These are phyloP conservation scores for Esox niger DNA, from an alignment of 2,113 vertebrate genomes.

Conservation along the genomic window DNA sequence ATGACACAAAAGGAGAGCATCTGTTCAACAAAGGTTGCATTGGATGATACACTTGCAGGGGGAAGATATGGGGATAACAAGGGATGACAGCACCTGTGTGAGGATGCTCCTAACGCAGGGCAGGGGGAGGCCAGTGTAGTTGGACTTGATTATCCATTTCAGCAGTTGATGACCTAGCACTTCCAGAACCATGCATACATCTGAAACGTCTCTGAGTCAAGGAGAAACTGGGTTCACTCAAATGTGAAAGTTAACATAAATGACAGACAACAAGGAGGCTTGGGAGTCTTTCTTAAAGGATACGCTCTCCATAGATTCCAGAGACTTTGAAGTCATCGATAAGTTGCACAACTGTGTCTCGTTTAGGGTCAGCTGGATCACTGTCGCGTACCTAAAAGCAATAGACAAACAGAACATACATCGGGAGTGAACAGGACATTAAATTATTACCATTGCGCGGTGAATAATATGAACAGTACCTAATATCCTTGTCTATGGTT, in stretches of 20 bases:
- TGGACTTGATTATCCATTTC: constrained; percentile 94
- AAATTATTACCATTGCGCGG: neutral
- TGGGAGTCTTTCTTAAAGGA: constrained; percentile 71
- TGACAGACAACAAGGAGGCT: neutral
- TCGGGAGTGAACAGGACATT: neutral
- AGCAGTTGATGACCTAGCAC: constrained; percentile 93
- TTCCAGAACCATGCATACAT: constrained; percentile 97
- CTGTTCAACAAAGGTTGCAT: constrained; percentile 1
- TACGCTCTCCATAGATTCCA: constrained; percentile 90
- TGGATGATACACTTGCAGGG: neutral
- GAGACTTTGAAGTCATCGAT: constrained; percentile 94
- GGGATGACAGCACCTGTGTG: constrained; percentile 77
- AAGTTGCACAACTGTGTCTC: constrained; percentile 92
- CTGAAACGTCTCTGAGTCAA: constrained; percentile 59
- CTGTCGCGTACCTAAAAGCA: constrained; percentile 87
- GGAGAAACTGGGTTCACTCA: constrained; percentile 4
- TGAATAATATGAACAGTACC: neutral
- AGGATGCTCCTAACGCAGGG: constrained; percentile 93
- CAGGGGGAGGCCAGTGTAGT: constrained; percentile 92
- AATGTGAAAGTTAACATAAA: neutral
- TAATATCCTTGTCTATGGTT: neutral
- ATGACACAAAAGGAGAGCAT: constrained; percentile 17
- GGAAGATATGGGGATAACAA: neutral
- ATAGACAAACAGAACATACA: neutral
- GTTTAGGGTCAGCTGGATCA: constrained; percentile 87